Evolutionary conservation across 2,113 vertebrate genomes (phyloP).

Genomic region (Cyphomyrus plagiostoma): DNA sequence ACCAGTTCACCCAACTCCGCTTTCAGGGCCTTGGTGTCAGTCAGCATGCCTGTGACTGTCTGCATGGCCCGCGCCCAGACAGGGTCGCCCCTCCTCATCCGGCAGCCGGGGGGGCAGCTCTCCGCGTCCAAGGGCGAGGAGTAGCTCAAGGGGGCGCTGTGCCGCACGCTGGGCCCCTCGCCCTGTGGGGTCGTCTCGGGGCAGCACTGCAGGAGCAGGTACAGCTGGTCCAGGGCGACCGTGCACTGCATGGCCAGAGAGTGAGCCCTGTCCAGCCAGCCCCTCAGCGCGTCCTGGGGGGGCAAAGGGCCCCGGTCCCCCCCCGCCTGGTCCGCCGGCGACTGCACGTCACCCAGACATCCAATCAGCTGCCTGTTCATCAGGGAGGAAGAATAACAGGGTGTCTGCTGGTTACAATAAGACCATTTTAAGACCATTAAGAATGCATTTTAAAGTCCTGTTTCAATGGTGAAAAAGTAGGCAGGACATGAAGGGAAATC

Average conservation of each 20-base stretch:
- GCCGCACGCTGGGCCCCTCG: slow-evolving; percentile 23
- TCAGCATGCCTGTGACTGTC: slow-evolving; percentile 50
- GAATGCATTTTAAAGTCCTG: neutral
- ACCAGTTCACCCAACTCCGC: slow-evolving; percentile 62
- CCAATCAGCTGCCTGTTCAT: slow-evolving; percentile 67
- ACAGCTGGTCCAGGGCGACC: slow-evolving; percentile 72
- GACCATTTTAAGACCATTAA: neutral
- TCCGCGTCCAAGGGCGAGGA: slow-evolving; percentile 68
- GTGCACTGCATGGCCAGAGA: slow-evolving; percentile 68
- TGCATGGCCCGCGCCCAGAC: slow-evolving; percentile 63
- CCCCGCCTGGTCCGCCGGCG: slow-evolving; percentile 32
- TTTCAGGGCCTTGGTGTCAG: slow-evolving; percentile 58
- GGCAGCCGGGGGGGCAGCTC: slow-evolving; percentile 69
- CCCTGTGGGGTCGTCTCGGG: slow-evolving; percentile 52
- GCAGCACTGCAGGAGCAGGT: slow-evolving; percentile 81
- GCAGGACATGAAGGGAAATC: too few relatives aligned
- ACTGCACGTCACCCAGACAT: slow-evolving; percentile 63
- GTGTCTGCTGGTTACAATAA: neutral
- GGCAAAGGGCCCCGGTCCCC: slow-evolving; percentile 66
- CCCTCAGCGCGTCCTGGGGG: slow-evolving; percentile 66
- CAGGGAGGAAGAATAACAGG: neutral
- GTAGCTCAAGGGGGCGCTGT: slow-evolving; percentile 55
- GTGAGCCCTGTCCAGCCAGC: slow-evolving; percentile 69
- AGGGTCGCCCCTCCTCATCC: slow-evolving; percentile 67
- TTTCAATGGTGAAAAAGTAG: neutral